These are phyloP conservation scores for Sinella curviseta DNA, from an alignment of 1,140 invertebrate genomes.

Conservation along the genomic window DNA sequence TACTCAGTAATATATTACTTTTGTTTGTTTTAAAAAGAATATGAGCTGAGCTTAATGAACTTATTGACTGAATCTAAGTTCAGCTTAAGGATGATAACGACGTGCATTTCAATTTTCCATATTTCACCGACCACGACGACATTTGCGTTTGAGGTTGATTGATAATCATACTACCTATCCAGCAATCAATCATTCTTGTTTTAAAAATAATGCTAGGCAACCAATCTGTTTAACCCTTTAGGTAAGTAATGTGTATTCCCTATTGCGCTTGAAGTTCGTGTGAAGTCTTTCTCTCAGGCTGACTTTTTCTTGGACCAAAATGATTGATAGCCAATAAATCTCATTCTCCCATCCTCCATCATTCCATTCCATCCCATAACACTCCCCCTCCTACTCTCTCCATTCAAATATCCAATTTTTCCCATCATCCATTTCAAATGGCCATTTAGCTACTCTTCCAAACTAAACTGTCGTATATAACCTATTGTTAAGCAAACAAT, in stretches of 20 bases:
- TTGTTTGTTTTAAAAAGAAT: too few species aligned
- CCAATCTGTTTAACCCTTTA: constrained; percentile 7
- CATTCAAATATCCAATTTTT: neutral
- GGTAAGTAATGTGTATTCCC: neutral
- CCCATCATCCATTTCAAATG: too few species aligned
- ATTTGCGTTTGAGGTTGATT: constrained; percentile 1
- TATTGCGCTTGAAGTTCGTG: neutral
- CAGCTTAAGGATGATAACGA: too few species aligned
- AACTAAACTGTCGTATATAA: too few species aligned
- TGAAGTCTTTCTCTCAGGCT: neutral
- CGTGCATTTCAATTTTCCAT: too few species aligned
- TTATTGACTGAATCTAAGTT: too few species aligned
- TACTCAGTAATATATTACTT: too few species aligned
- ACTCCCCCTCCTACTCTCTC: neutral
- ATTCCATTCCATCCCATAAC: neutral
- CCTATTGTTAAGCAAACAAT: too few species aligned
- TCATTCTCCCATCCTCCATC: neutral
- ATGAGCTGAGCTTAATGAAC: too few species aligned
- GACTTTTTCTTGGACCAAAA: neutral
- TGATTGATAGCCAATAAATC: constrained; percentile 25
- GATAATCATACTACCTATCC: constrained; percentile 9
- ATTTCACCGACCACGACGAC: neutral
- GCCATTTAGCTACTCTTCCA: too few species aligned
- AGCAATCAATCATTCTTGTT: constrained; percentile 18
- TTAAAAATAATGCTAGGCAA: neutral